Conservation (phyloP, 2,888 invertebrate genomes). For the Ganaspis brasiliensis region DNA sequence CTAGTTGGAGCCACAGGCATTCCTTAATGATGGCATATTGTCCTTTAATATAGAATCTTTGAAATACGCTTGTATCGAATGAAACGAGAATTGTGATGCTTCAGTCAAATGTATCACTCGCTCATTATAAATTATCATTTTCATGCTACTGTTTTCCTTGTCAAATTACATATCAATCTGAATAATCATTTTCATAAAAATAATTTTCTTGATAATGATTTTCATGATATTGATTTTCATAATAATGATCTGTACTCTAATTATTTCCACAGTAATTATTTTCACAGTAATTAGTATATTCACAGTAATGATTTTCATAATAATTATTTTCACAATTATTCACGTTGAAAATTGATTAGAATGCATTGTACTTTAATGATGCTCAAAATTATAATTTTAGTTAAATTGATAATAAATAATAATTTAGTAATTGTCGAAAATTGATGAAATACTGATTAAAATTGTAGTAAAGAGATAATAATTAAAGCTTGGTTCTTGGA, state of each 20-base stretch:
- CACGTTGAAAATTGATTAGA: not conserved
- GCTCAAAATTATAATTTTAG: not conserved
- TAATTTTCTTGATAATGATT: too few relatives aligned
- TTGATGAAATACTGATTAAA: not conserved
- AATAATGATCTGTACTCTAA: too few relatives aligned
- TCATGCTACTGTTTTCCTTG: not conserved
- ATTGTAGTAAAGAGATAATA: not conserved
- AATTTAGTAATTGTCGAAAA: not conserved
- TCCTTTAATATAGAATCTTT: conserved; percentile 29
- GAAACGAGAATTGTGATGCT: not conserved
- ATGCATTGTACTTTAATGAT: not conserved
- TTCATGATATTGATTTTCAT: not conserved
- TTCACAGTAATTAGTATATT: too few relatives aligned
- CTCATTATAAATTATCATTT: not conserved
- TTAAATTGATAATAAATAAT: not conserved
- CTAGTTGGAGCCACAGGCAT: conserved; percentile 25
- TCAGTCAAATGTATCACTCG: not conserved
- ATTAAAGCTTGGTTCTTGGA: not conserved
- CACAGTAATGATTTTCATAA: too few relatives aligned
- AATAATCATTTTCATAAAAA: too few relatives aligned
- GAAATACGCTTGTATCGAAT: conserved; percentile 1
- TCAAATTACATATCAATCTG: too few relatives aligned
- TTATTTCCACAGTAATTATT: too few relatives aligned
- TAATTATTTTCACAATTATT: not conserved
- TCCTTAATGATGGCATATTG: conserved; percentile 36